Evolutionary conservation across 2,113 vertebrate genomes (phyloP).

Genomic region (Syrmaticus mikado): DNA sequence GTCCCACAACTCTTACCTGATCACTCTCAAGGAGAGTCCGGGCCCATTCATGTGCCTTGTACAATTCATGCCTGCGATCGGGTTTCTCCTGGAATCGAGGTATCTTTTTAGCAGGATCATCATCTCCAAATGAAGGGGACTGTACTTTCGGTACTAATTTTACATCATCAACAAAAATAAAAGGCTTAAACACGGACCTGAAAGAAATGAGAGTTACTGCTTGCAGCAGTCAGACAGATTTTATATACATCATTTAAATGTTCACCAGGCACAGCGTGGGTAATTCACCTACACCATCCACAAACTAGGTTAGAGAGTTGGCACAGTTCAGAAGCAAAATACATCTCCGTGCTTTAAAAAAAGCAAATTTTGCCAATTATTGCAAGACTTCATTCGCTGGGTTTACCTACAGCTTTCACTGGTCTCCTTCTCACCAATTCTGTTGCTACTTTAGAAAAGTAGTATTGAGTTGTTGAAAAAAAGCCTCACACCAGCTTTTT

Average conservation of each 20-base stretch:
- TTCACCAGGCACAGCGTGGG: neutral
- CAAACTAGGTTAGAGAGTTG: neutral
- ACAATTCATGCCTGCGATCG: constrained; percentile 83
- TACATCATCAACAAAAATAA: constrained; percentile 85
- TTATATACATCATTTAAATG: neutral
- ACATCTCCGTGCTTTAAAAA: neutral
- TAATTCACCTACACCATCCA: neutral
- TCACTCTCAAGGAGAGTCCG: constrained; percentile 72
- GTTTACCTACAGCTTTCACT: neutral
- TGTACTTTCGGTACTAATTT: constrained; percentile 82
- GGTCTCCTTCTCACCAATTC: neutral
- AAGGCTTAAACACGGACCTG: constrained; percentile 88
- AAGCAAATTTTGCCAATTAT: neutral
- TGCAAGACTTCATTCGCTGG: neutral
- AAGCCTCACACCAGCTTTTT: neutral
- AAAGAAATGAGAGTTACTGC: constrained; percentile 52
- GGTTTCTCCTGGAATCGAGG: constrained; percentile 83
- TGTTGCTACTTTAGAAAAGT: neutral
- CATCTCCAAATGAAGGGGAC: constrained; percentile 79
- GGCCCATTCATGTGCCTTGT: constrained; percentile 81
- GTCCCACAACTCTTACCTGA: constrained; percentile 69
- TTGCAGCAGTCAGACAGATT: neutral
- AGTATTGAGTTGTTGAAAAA: neutral
- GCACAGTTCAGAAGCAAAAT: neutral
- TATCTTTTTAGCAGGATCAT: constrained; percentile 81